Evolutionary conservation across 2,113 vertebrate species (phyloP), one percentile per base, ranked within the genome.

Genomic region (Anolis sagrei): DNA sequence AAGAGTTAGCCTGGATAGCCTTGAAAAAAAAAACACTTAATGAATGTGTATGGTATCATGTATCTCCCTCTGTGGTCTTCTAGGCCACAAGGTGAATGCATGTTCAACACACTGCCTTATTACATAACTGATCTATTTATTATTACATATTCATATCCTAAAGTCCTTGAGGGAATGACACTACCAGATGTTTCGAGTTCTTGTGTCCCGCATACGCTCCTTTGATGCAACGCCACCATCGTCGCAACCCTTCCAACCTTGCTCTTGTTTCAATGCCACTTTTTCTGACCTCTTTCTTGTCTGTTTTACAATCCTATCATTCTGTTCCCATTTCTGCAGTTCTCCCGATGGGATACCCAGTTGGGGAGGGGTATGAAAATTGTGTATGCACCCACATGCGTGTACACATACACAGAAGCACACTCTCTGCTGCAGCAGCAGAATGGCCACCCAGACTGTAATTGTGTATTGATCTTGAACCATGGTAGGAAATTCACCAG

Each of bases 91-190:
- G 96, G 97, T 58, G 95, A 97, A 96, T 96, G 97, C 97, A 97
- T 97, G 97, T 97, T 95, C 97, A 97, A 93, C 97, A 97, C 96
- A 97, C 97, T 97, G 98, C 98, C 98, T 98, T 98, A 98, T 95
- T 96, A 96, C 94, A 86, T 97, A 97, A 96, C 97, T 97, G 95
- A 97, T 97, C 96, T 98, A 98, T 98, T 99, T 98, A 99, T 98
- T 96, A 93, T 92, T 85, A 68, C 95, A 95, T 97, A 96, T 95
- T 93, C 93, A 86, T 95, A 96, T 94, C 93, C 94, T 93, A 86
- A 94, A 93, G 86, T 95, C 89, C 86, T 13, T 89, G 90, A 95
- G 93, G 95, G 93, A 95, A 93, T 95, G 93, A 94, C 93, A 92
- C 94, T 95, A 94, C 93, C 92, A 95, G 92, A 93, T 86, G 36